A percentile compares a stretch with the other conserved stretches of the same genome.
These are phyloP conservation scores for Tursiops truncatus DNA, from an alignment of 2,113 vertebrate species.

Conservation along the genomic window DNA sequence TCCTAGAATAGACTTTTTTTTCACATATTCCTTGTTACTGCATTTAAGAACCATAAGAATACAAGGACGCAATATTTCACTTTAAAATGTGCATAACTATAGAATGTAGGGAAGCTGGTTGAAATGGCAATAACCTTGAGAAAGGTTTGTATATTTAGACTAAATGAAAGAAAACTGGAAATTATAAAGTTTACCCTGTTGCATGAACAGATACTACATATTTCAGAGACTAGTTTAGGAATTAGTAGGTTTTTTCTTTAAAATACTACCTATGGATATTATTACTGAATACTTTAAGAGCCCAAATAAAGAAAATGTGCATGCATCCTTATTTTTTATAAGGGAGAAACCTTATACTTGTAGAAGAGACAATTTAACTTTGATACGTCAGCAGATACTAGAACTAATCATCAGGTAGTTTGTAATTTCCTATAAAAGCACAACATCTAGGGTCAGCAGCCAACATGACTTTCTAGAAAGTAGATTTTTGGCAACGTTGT, in stretches of 20 bases:
- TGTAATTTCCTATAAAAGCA: neutral
- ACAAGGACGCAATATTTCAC: neutral
- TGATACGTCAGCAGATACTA: neutral
- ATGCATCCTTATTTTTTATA: neutral
- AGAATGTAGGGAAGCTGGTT: neutral
- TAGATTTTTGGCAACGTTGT: neutral
- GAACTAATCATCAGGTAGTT: neutral
- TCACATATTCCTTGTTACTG: conserved; percentile 51
- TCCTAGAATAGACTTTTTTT: conserved; percentile 52
- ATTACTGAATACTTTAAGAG: neutral
- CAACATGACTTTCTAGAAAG: neutral
- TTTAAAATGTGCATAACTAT: neutral
- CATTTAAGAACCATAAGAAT: conserved; percentile 45
- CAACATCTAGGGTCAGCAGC: neutral
- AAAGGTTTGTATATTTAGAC: conserved; percentile 29
- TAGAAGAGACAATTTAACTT: neutral
- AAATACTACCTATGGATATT: neutral
- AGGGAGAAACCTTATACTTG: neutral
- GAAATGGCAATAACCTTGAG: neutral
- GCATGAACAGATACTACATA: neutral
- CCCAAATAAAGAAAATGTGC: neutral
- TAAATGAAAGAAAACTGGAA: conserved; percentile 42
- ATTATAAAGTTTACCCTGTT: neutral
- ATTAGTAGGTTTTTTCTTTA: neutral
- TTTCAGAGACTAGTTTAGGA: neutral